phyloP scores from a whole-genome alignment of 2,797 vertebrate species.

The Hafferia zeledoni region DNA sequence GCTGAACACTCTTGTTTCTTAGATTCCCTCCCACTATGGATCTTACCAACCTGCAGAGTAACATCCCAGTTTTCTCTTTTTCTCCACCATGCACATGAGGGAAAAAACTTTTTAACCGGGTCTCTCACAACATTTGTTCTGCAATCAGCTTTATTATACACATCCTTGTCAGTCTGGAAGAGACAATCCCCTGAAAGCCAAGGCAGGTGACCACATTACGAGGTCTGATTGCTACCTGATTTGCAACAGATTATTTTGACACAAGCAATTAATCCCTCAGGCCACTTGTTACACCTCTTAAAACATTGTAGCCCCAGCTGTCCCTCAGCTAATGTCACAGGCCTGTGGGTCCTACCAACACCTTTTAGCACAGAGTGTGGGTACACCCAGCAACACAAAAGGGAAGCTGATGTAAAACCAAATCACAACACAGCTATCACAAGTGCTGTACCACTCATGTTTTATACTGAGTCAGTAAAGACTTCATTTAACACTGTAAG shows the following conservation, averaged over 20 bases:
- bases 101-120: not conserved
- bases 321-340: not conserved
- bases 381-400: fast-evolving
- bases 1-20: not conserved
- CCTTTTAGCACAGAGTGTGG: fast-evolving
- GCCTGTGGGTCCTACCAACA: not conserved
- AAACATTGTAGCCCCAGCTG: not conserved
- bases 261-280: not conserved
- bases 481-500: not conserved
- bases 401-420: not conserved
- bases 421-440: not conserved
- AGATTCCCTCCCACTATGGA: not conserved
- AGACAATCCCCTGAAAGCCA: not conserved
- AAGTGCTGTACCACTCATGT: fast-evolving
- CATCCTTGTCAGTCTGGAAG: not conserved
- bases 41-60: not conserved
- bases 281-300: not conserved
- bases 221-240: not conserved
- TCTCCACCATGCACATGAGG: not conserved
- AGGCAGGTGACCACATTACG: not conserved
- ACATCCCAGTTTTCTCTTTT: not conserved
- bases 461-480: not conserved
- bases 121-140: not conserved
- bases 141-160: not conserved
- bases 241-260: not conserved